Percentiles rank a stretch among this genome's conserved stretches.
Conservation (phyloP, 2,888 invertebrate species). For the Dryocosmus kuriphilus region DNA sequence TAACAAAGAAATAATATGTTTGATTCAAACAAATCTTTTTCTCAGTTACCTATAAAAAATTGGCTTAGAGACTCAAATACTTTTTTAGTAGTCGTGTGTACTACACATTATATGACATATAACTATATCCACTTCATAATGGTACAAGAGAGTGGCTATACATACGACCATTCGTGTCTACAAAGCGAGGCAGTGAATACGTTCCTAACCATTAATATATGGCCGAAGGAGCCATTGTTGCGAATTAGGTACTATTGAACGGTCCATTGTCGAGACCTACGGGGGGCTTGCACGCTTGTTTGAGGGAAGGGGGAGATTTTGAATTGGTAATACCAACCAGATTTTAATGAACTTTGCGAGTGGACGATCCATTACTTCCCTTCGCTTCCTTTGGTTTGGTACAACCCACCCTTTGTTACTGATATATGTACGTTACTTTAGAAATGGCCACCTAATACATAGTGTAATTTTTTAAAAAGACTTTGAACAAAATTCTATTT, state of each 20-base stretch:
- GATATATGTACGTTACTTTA: conserved; percentile 2
- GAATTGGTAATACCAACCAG: conserved; percentile 40
- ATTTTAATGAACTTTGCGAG: conserved; percentile 44
- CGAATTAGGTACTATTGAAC: conserved; percentile 74
- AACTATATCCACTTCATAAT: conserved; percentile 22
- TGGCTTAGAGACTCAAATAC: background rate
- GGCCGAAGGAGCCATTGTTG: conserved; percentile 72
- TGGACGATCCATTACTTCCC: conserved; percentile 43
- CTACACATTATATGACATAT: conserved; percentile 9
- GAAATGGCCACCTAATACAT: background rate
- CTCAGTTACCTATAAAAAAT: background rate
- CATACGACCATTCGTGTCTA: conserved; percentile 31
- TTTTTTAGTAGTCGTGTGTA: background rate
- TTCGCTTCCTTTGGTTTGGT: conserved; percentile 13
- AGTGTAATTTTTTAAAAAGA: background rate
- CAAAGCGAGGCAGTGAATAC: conserved; percentile 39
- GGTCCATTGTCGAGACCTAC: conserved; percentile 68
- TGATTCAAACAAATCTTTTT: no score
- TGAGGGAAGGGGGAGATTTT: conserved; percentile 31
- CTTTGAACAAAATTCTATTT: background rate
- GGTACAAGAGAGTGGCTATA: conserved; percentile 2
- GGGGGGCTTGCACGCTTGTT: conserved; percentile 54
- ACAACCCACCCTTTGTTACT: conserved; percentile 13
- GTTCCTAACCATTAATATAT: conserved; percentile 69
- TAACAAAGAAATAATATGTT: no score